A percentile compares a stretch with the other conserved stretches of the same genome.
These are phyloP conservation scores for Lycaon pictus DNA, from an alignment of 2,113 vertebrate genomes.

Conservation along the genomic window DNA sequence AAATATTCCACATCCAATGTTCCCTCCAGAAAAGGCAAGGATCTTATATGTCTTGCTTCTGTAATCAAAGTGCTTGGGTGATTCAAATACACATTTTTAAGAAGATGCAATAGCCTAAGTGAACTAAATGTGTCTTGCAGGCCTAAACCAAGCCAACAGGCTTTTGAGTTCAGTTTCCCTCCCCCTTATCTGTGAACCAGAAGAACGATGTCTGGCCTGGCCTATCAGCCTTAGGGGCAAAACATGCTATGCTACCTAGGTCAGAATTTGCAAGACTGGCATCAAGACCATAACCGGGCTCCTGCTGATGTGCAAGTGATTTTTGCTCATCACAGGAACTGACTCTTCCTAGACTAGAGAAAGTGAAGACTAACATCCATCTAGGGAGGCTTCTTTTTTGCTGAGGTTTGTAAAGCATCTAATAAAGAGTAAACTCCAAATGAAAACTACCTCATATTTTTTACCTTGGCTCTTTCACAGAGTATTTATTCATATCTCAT, in stretches of 20 bases:
- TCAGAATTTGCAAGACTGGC: constrained; percentile 4
- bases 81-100: constrained; percentile 52
- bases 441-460: constrained; percentile 27
- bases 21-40: constrained; percentile 57
- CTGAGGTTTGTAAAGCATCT: not conserved
- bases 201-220: not conserved
- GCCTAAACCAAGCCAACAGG: not conserved
- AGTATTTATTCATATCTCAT: constrained; percentile 59
- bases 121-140: constrained; percentile 30
- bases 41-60: not conserved
- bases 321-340: not conserved
- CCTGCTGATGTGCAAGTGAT: not conserved
- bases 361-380: not conserved
- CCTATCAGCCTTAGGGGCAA: not conserved
- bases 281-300: not conserved
- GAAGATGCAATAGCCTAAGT: not conserved
- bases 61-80: constrained; percentile 42
- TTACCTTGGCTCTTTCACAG: constrained; percentile 23
- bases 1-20: constrained; percentile 53
- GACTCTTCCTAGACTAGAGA: not conserved
- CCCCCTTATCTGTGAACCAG: not conserved
- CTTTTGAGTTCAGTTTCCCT: not conserved
- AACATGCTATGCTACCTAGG: not conserved
- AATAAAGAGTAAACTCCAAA: constrained; percentile 34
- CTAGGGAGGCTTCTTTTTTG: not conserved